Percentiles rank a stretch among this genome's conserved stretches.
Conservation (phyloP, 2,797 vertebrate genomes). For the Acanthurus leucopareius region DNA sequence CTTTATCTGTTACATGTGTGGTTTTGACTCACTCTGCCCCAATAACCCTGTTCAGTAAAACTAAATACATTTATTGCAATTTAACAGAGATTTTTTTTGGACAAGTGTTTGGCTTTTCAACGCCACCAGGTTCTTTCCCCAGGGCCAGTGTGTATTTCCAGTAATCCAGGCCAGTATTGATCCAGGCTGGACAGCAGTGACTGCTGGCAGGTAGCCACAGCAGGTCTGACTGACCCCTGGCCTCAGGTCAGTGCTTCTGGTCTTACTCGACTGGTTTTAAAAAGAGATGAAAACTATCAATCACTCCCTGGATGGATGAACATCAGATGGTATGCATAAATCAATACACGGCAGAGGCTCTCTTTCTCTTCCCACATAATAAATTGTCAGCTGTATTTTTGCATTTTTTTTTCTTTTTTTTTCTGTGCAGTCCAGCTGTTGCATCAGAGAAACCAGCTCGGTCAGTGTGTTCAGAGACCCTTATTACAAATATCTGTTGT, state of each 20-base stretch:
- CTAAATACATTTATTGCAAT: constrained; percentile 30
- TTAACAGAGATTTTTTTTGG: constrained; percentile 27
- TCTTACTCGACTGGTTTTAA: constrained; percentile 48
- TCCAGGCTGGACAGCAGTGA: constrained; percentile 35
- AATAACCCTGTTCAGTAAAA: neutral
- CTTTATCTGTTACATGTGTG: neutral
- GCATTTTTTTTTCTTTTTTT: neutral
- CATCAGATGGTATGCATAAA: constrained; percentile 55
- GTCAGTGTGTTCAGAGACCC: neutral
- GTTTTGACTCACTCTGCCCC: neutral
- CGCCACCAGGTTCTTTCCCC: constrained; percentile 18
- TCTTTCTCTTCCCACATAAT: constrained; percentile 17
- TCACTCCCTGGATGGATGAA: constrained; percentile 41
- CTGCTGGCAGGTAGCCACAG: constrained; percentile 44
- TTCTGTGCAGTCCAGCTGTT: constrained; percentile 17
- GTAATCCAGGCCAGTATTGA: constrained; percentile 67
- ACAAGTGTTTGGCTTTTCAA: constrained; percentile 9
- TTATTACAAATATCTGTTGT: constrained; percentile 3
- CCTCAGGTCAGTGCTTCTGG: constrained; percentile 52
- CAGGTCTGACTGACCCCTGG: constrained; percentile 58
- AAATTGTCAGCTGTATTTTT: constrained; percentile 32
- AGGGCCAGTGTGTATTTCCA: constrained; percentile 40
- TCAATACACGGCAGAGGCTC: constrained; percentile 51
- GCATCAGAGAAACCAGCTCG: neutral
- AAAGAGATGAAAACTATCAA: constrained; percentile 67